Evolutionary conservation across 23 tunicate genomes (phyloP), one percentile per base, ranked within the genome.

Genomic region (Corella eumyota): DNA sequence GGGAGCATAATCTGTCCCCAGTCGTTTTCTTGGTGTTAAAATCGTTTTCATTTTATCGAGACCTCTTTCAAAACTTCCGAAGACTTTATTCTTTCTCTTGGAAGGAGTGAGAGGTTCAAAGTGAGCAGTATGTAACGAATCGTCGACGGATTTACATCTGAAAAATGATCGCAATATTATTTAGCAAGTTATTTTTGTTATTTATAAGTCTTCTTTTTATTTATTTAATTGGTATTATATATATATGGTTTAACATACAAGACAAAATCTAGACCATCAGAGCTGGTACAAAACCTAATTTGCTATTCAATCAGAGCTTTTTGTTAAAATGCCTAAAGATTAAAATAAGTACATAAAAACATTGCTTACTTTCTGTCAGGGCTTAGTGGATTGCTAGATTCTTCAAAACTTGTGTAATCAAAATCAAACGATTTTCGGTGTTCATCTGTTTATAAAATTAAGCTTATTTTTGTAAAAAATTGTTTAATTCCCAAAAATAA

Each of bases 1-100:
- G 20, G 83, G 83, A 20, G 55, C 68, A 0, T 51, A 21, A 33
- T 59, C 71, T 9, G 74, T 50, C 4, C 60, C 64, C 17, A 54
- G 19, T 6, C 71, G 22, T 56, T 71, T 92, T 61, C 64, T 71
- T 24, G 98, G 98, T 1, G 98, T 92, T 20, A 92, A 72, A 36
- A 92, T 70, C 58, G 48, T 76, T 45, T 77, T 76, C 73, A 92
- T 76, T 26, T 80, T 71, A 44, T 92, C 98, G 46, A 92, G 58
- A 25, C 98, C 98, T 40, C 75, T 61, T 61, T 92, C 98, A 49
- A 92, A 82, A 58, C 92, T 81, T 32, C 98, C 98, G 30, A 92
- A 92, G 71, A 92, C 67, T 45, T 51, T 65, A 37, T 44, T 66
- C 55, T 40, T 56, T 68, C 53, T 67, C 36, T 79, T 92, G 29